Evolutionary conservation across 2,113 vertebrate genomes (phyloP), one percentile per base, ranked within the genome.

Genomic region (Macroglossus sobrinus): DNA sequence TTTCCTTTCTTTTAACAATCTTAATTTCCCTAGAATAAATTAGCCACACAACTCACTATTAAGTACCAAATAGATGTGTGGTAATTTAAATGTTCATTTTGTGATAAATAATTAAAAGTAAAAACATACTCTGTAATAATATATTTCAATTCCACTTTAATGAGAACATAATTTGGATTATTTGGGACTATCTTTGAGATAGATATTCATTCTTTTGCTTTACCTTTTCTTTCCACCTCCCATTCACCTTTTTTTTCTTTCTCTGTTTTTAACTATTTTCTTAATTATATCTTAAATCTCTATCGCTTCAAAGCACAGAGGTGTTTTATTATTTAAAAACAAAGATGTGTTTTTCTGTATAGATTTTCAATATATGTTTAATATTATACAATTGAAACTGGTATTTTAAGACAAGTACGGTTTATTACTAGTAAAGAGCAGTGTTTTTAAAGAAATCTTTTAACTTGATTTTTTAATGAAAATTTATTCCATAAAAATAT

Each of bases 131-230:
- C 55, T 80, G 21, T 81, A 47, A 88, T 43, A 53, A 85, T 57
- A 57, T 86, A 86, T 90, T 50, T 30, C 53, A 81, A 71, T 94
- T 72, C 19, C 47, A 92, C 21, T 79, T 90, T 84, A 88, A 82
- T 64, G 38, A 30, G 28, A 82, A 38, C n/a, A 61, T 43, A 45
- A n/a, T 79, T 57, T 68, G 47, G 18, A 24, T 53, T 35, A 55
- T 7, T 55, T 18, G 12, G 22, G 59, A n/a, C 40, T 68, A 33
- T 61, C 24, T 91, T 53, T 80, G 21, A 89, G 69, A 74, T 13
- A 75, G 24, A 87, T 66, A 75, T 40, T 74, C 45, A 55, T n/a
- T 68, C 40, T 50, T 59, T 72, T 30, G 26, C 10, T 66, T 95
- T 68, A 71, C 35, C 4, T 45, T 61, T 53, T 5, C 9, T 6